These are phyloP conservation scores for Diachasma alloeum DNA, from an alignment of 1,140 invertebrate genomes.

Conservation along the genomic window DNA sequence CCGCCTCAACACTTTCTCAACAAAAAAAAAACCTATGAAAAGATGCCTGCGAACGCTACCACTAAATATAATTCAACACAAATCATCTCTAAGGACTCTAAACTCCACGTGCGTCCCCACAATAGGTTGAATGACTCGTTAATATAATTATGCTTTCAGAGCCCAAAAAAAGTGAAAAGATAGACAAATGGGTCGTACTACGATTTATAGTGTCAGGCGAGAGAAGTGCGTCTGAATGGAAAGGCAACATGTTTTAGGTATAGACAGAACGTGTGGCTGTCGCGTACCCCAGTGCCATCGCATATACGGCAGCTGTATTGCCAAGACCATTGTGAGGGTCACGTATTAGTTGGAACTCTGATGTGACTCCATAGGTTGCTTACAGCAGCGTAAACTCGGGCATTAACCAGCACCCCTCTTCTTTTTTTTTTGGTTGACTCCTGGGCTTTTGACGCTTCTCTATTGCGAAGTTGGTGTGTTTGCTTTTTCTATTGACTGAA, in stretches of 20 bases:
- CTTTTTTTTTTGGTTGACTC: background rate
- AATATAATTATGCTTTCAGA: slow-evolving; percentile 12
- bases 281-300: background rate
- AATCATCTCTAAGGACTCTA: background rate
- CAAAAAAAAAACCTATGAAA: no score
- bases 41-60: background rate
- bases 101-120: background rate
- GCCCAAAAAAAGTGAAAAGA: slow-evolving; percentile 1
- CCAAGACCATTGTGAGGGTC: slow-evolving; percentile 32
- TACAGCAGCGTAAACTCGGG: slow-evolving; percentile 17
- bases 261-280: background rate
- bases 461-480: background rate
- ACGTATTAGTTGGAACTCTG: slow-evolving; percentile 31
- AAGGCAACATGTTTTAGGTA: slow-evolving; percentile 3
- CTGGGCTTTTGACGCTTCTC: slow-evolving; percentile 4
- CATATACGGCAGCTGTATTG: slow-evolving; percentile 34
- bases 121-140: slow-evolving; percentile 6
- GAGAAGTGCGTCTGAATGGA: background rate
- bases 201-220: slow-evolving; percentile 11
- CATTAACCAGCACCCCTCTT: background rate
- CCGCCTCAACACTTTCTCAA: no score
- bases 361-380: slow-evolving; percentile 11
- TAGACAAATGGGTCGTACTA: background rate
- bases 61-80: background rate
- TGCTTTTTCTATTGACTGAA: slow-evolving; percentile 34